These are phyloP conservation scores for Mesodorylaimus sp. DNA, from an alignment of 2,888 invertebrate species.

Conservation along the genomic window DNA sequence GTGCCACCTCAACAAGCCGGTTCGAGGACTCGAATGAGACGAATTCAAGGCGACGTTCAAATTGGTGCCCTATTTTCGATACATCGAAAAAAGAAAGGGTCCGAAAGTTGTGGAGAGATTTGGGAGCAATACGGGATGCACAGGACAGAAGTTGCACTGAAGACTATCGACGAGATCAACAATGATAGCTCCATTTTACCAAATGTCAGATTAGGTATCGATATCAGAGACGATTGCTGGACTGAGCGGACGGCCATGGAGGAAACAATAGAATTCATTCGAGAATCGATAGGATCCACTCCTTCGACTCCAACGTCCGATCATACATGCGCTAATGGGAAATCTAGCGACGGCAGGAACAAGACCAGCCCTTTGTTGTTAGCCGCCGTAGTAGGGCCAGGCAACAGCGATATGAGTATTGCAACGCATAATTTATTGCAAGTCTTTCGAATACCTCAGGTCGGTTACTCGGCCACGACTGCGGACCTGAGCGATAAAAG, in stretches of 20 bases:
- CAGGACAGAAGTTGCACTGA: constrained; percentile 38
- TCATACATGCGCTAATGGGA: too few relatives aligned
- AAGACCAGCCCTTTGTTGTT: too few relatives aligned
- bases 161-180: constrained; percentile 48
- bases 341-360: too few relatives aligned
- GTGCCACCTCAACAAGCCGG: too few relatives aligned
- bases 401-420: constrained; percentile 49
- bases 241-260: constrained; percentile 58
- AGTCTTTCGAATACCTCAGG: constrained; percentile 45
- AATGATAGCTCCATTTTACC: constrained; percentile 41
- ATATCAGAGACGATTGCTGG: constrained; percentile 62
- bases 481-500: constrained; percentile 54
- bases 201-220: constrained; percentile 44
- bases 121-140: constrained; percentile 58
- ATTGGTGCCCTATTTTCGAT: constrained; percentile 13
- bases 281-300: constrained; percentile 16
- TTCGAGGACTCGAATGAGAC: background rate
- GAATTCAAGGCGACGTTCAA: constrained; percentile 7
- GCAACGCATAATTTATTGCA: constrained; percentile 57
- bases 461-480: constrained; percentile 58
- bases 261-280: constrained; percentile 42
- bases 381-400: constrained; percentile 54
- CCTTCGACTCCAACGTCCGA: too few relatives aligned
- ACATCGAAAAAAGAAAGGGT: constrained; percentile 22
- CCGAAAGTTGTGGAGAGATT: constrained; percentile 42